Evolutionary conservation across 2,113 vertebrate species (phyloP).

Genomic region (Salvelinus sp.): DNA sequence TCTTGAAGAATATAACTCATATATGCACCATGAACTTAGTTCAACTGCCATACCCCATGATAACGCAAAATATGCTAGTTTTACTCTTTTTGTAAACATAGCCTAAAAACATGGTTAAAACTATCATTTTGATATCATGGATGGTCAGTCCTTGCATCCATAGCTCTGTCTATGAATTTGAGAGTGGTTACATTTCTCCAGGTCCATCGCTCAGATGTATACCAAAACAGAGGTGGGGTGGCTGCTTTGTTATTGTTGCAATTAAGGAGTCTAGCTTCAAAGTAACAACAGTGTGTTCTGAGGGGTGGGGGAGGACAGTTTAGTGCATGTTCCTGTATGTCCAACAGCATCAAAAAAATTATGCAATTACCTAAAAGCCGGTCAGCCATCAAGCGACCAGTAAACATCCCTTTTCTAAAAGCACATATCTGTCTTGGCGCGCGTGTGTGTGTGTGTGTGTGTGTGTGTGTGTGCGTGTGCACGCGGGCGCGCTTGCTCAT

Average conservation of each 20-base stretch:
- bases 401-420: slow-evolving; percentile 52
- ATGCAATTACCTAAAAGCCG: slow-evolving; percentile 59
- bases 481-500: too few relatives aligned
- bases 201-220: too few relatives aligned
- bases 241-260: too few relatives aligned
- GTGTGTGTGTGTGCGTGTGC: neutral
- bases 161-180: too few relatives aligned
- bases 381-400: slow-evolving; percentile 11
- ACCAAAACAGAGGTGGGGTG: too few relatives aligned
- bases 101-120: too few relatives aligned
- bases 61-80: neutral
- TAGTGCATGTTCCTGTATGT: slow-evolving; percentile 50
- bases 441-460: neutral
- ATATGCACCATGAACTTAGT: too few relatives aligned
- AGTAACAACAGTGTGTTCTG: slow-evolving; percentile 44
- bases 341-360: slow-evolving; percentile 64
- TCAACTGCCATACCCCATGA: neutral
- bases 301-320: slow-evolving; percentile 35
- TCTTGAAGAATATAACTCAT: too few relatives aligned
- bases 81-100: slow-evolving; percentile 11
- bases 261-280: neutral
- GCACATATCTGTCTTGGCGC: slow-evolving; percentile 30
- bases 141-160: too few relatives aligned
- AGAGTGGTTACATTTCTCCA: too few relatives aligned
- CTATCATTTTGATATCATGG: too few relatives aligned